Percentiles rank a stretch among this genome's conserved stretches.
Evolutionary conservation across 2,113 vertebrate species (phyloP).

Genomic region (Ochotona curzoniae): DNA sequence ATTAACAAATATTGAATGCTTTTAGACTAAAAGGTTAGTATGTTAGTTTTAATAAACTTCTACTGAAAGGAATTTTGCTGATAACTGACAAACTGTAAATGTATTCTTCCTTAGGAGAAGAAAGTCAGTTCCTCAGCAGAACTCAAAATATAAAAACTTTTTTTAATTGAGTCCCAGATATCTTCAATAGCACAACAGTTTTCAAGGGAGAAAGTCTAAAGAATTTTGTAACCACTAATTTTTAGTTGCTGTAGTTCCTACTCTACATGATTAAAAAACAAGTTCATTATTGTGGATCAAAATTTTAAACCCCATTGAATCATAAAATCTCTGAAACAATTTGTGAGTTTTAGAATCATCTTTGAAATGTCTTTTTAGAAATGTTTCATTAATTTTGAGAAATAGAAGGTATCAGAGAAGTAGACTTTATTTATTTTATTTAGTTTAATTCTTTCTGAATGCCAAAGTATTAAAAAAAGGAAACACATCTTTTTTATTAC

Average conservation of each 20-base stretch:
- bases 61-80: not conserved
- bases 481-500: too few species aligned
- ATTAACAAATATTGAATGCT: not conserved
- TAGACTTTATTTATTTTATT: not conserved
- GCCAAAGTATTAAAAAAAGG: not conserved
- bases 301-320: too few species aligned
- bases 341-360: too few species aligned
- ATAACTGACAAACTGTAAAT: constrained; percentile 1
- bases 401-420: not conserved
- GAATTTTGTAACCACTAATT: not conserved
- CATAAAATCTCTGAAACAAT: too few species aligned
- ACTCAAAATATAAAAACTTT: constrained; percentile 8
- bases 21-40: not conserved
- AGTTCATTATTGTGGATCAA: not conserved
- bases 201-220: not conserved
- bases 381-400: not conserved
- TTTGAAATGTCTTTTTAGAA: not conserved
- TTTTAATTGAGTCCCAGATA: not conserved
- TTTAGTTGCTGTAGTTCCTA: not conserved
- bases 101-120: constrained; percentile 39
- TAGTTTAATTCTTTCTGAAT: not conserved
- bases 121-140: not conserved
- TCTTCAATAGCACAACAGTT: not conserved
- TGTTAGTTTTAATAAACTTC: constrained; percentile 4
- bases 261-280: not conserved